Percentiles rank a stretch among this genome's conserved stretches.
Evolutionary conservation across 2,797 vertebrate species (phyloP).

Genomic region (Channa striata): DNA sequence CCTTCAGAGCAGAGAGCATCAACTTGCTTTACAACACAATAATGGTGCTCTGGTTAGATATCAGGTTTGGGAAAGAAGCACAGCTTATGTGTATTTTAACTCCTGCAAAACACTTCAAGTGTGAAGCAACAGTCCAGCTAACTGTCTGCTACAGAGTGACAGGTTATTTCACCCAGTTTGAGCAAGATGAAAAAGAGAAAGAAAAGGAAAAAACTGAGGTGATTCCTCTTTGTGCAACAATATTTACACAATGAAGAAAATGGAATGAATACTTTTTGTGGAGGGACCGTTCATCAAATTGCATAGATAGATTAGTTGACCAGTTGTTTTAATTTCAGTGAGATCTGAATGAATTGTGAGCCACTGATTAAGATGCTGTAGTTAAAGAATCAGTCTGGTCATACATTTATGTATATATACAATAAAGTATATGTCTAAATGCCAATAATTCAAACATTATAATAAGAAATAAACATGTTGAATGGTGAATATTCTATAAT

Average conservation of each 20-base stretch:
- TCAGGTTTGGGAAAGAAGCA: slow-evolving; percentile 8
- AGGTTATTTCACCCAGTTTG: slow-evolving; percentile 19
- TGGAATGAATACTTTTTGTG: slow-evolving; percentile 2
- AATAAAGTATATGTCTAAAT: too few species aligned
- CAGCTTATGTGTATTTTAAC: slow-evolving; percentile 29
- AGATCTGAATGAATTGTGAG: too few species aligned
- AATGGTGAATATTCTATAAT: too few species aligned
- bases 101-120: slow-evolving; percentile 12
- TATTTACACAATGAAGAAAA: slow-evolving; percentile 32
- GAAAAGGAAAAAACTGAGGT: background rate
- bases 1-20: slow-evolving; percentile 10
- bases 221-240: background rate
- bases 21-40: slow-evolving; percentile 4
- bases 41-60: background rate
- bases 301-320: too few species aligned
- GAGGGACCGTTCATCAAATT: background rate
- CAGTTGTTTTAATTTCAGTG: too few species aligned
- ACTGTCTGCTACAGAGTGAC: background rate
- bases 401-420: too few species aligned
- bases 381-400: too few species aligned
- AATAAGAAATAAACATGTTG: too few species aligned
- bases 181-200: too few species aligned
- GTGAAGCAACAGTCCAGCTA: slow-evolving; percentile 41
- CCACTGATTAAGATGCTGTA: too few species aligned
- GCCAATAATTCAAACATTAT: too few species aligned